phyloP scores from a whole-genome alignment of 2,797 vertebrate genomes.

The Tragopan temminckii region DNA sequence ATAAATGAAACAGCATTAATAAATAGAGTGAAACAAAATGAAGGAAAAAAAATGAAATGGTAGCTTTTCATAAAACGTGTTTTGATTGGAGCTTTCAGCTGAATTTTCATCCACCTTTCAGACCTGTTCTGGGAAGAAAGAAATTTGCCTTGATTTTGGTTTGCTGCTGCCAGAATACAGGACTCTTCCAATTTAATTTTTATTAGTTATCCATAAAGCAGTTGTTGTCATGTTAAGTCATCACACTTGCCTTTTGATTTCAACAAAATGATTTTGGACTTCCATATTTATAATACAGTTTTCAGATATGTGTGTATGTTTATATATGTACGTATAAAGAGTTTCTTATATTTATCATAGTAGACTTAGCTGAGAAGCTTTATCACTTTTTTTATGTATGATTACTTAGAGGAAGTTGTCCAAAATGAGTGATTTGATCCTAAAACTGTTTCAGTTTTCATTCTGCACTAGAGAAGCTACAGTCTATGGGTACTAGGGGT shows the following conservation, averaged over 20 bases:
- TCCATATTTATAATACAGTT: constrained; percentile 72
- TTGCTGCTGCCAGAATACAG: constrained; percentile 73
- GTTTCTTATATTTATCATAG: constrained; percentile 67
- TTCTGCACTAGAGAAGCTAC: constrained; percentile 62
- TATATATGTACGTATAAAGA: constrained; percentile 57
- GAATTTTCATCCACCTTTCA: constrained; percentile 78
- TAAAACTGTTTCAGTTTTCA: constrained; percentile 63
- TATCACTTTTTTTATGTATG: constrained; percentile 38
- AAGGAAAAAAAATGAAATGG: constrained; percentile 72
- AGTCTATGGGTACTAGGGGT: neutral
- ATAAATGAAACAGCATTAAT: constrained; percentile 84
- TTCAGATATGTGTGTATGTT: neutral
- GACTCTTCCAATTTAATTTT: constrained; percentile 82
- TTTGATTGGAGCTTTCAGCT: constrained; percentile 81
- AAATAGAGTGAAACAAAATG: constrained; percentile 84
- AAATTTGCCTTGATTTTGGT: constrained; percentile 76
- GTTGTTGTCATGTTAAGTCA: constrained; percentile 81
- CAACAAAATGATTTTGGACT: constrained; percentile 80
- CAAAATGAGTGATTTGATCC: constrained; percentile 69
- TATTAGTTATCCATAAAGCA: constrained; percentile 82
- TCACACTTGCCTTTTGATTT: constrained; percentile 79
- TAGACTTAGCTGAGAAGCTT: constrained; percentile 38
- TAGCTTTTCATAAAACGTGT: constrained; percentile 78
- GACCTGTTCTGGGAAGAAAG: constrained; percentile 68
- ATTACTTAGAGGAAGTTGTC: constrained; percentile 59